Evolutionary conservation across 2,888 invertebrate genomes (phyloP).

Genomic region (Cryptus viduatorius): DNA sequence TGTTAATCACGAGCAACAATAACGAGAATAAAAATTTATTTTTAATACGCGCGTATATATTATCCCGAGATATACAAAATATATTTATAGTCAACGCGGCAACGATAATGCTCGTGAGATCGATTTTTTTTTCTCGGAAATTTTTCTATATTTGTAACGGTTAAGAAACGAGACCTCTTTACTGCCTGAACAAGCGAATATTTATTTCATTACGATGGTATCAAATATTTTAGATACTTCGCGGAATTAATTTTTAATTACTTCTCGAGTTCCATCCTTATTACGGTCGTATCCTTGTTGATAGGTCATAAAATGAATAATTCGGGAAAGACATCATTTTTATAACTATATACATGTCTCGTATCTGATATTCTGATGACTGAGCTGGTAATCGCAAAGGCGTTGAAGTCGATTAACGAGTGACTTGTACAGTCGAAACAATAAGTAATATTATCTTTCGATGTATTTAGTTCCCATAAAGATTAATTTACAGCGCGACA

Average conservation of each 20-base stretch:
- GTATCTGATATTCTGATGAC: neutral
- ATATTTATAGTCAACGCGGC: neutral
- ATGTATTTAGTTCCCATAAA: neutral
- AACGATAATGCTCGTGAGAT: slow-evolving; percentile 24
- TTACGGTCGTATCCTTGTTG: too few species aligned
- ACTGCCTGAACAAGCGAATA: neutral
- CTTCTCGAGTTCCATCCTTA: too few species aligned
- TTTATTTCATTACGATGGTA: too few species aligned
- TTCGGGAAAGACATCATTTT: neutral
- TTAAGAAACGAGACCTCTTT: slow-evolving; percentile 26
- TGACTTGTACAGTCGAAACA: neutral
- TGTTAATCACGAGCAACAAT: neutral
- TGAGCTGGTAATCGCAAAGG: neutral
- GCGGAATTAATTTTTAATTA: too few species aligned
- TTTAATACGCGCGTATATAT: neutral
- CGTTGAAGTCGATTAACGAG: neutral
- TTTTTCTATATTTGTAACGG: slow-evolving; percentile 39
- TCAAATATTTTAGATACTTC: too few species aligned
- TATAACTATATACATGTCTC: neutral
- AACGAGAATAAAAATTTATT: too few species aligned
- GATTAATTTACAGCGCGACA: neutral
- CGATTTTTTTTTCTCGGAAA: slow-evolving; percentile 36
- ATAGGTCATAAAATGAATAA: neutral
- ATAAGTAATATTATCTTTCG: neutral
- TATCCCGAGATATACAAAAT: neutral